Evolutionary conservation across 23 tunicate genomes (phyloP).

Genomic region (Halocynthia roretzi): DNA sequence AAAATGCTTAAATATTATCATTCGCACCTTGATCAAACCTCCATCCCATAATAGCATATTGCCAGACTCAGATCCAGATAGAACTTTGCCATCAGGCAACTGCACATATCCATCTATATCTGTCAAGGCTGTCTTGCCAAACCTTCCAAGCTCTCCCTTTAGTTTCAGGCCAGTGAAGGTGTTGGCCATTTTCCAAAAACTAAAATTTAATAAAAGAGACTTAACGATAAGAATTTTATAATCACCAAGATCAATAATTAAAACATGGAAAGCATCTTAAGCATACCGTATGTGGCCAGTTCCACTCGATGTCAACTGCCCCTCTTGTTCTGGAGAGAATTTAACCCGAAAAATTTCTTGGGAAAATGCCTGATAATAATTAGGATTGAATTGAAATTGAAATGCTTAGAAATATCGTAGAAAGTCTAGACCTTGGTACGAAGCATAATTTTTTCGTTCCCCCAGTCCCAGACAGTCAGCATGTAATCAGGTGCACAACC

Average conservation of each 20-base stretch:
- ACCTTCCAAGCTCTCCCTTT: conserved; percentile 95
- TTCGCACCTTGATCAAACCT: conserved; percentile 85
- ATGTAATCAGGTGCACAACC: conserved; percentile 94
- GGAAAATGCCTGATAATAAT: conserved; percentile 67
- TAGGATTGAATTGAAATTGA: neutral
- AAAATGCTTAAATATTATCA: neutral
- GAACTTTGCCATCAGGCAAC: conserved; percentile 95
- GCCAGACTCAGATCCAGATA: conserved; percentile 97
- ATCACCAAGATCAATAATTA: neutral
- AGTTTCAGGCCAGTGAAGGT: conserved; percentile 96
- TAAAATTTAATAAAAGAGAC: neutral
- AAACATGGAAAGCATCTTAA: neutral
- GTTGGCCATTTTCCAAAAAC: conserved; percentile 99
- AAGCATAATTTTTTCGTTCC: conserved; percentile 75
- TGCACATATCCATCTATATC: conserved; percentile 97
- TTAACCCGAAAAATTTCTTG: conserved; percentile 94
- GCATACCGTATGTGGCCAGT: conserved; percentile 87
- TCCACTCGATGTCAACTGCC: conserved; percentile 93
- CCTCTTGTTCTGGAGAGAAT: conserved; percentile 94
- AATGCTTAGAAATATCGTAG: neutral
- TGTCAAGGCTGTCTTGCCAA: conserved; percentile 86
- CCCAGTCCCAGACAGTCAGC: conserved; percentile 98
- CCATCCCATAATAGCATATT: conserved; percentile 99
- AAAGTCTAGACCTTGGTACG: conserved; percentile 76
- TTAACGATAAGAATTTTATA: neutral